Conservation (phyloP, 2,888 invertebrate species). For the Odontomyia ornata region DNA sequence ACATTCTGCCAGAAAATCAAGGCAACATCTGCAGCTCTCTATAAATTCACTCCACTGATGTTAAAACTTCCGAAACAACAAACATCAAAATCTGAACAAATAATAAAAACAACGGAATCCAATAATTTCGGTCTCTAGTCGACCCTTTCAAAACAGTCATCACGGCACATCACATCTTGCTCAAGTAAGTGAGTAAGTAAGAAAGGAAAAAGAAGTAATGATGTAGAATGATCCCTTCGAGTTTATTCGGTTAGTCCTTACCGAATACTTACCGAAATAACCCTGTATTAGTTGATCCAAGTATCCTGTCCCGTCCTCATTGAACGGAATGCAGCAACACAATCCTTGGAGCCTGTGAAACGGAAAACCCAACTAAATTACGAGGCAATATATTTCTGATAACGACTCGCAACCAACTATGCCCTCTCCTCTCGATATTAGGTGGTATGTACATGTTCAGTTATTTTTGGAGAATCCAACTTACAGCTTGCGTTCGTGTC, state of each 20-base stretch:
- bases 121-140: no score
- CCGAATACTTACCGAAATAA: neutral
- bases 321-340: neutral
- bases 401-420: slow-evolving; percentile 42
- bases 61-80: no score
- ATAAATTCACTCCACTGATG: no score
- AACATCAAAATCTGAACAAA: no score
- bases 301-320: neutral
- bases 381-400: slow-evolving; percentile 49
- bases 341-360: neutral
- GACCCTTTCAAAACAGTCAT: no score
- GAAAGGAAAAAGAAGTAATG: slow-evolving; percentile 31
- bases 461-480: neutral
- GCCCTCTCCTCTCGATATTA: neutral
- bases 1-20: no score
- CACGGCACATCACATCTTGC: no score
- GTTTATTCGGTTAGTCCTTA: slow-evolving; percentile 3
- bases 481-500: neutral
- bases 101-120: no score
- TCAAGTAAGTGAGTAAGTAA: no score
- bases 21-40: no score
- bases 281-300: neutral
- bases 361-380: slow-evolving; percentile 46
- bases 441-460: neutral
- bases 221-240: slow-evolving; percentile 23